Evolutionary conservation across 1,140 invertebrate genomes (phyloP).

Genomic region (Hylyphantes graminicola): DNA sequence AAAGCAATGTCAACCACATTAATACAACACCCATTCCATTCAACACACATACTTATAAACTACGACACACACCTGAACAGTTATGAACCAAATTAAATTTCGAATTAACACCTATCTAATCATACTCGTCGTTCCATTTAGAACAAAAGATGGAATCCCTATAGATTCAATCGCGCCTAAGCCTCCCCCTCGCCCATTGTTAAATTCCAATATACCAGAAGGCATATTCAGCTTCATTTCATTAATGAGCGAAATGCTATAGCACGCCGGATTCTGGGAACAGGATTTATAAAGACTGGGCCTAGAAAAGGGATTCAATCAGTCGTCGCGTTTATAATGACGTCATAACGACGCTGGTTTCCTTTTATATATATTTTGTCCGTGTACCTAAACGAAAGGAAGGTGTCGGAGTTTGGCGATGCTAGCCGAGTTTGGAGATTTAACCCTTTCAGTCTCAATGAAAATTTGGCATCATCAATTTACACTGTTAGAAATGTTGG

Average conservation of each 20-base stretch:
- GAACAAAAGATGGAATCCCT: background rate
- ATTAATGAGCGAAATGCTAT: conserved; percentile 52
- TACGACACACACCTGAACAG: no score
- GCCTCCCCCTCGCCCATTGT: conserved; percentile 35
- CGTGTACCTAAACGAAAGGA: background rate
- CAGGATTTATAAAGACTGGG: conserved; percentile 47
- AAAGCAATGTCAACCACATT: no score
- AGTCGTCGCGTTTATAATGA: conserved; percentile 59
- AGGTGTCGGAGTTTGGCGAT: no score
- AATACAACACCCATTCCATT: no score
- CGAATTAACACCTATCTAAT: no score
- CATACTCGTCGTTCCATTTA: no score
- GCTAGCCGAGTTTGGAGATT: no score
- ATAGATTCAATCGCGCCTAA: background rate
- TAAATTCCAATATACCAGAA: conserved; percentile 41
- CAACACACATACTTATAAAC: no score
- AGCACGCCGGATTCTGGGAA: conserved; percentile 34
- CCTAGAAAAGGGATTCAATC: conserved; percentile 45
- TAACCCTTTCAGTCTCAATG: no score
- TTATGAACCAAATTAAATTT: no score
- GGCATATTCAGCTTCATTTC: conserved; percentile 48
- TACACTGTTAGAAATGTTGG: no score
- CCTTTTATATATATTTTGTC: conserved; percentile 52
- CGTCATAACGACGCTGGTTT: conserved; percentile 44
- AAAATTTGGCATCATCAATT: no score